phyloP scores from a whole-genome alignment of 2,888 invertebrate genomes.

The Coleophora flavipennella region DNA sequence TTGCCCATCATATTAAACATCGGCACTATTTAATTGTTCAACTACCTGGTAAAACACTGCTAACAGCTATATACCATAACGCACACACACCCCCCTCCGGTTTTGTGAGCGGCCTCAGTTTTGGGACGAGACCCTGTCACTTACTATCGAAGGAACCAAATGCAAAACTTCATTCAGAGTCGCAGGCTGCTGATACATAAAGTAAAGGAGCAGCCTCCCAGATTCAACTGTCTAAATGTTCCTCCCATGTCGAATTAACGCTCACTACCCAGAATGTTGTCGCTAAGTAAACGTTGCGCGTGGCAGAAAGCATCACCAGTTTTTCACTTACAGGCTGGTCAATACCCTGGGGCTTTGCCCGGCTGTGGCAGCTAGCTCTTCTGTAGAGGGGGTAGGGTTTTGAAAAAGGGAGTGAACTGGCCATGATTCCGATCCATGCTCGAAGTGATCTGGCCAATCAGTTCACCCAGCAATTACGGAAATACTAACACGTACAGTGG shows the following conservation, averaged over 20 bases:
- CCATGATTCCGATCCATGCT: background rate
- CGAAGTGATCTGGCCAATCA: background rate
- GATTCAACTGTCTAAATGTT: conserved; percentile 11
- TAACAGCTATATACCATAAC: conserved; percentile 18
- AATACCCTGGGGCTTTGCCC: background rate
- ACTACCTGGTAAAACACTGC: conserved; percentile 1
- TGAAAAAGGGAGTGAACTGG: background rate
- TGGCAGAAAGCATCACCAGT: conserved; percentile 9
- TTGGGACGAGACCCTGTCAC: conserved; percentile 10
- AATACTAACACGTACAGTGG: conserved; percentile 1
- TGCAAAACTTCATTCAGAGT: conserved; percentile 13
- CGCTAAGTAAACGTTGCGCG: conserved; percentile 14
- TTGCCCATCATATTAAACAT: conserved; percentile 11
- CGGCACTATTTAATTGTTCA: conserved; percentile 9
- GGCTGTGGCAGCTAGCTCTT: background rate
- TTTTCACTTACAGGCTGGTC: conserved; percentile 8
- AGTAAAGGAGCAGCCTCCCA: conserved; percentile 8
- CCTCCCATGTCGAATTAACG: conserved; percentile 21
- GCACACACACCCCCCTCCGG: conserved; percentile 23
- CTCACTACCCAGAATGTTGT: conserved; percentile 4
- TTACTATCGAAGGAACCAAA: conserved; percentile 2
- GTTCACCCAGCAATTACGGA: background rate
- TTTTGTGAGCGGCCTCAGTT: conserved; percentile 8
- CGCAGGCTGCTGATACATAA: conserved; percentile 8
- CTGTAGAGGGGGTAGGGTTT: background rate